phyloP scores from a whole-genome alignment of 2,888 invertebrate species.

The Empis livida region DNA sequence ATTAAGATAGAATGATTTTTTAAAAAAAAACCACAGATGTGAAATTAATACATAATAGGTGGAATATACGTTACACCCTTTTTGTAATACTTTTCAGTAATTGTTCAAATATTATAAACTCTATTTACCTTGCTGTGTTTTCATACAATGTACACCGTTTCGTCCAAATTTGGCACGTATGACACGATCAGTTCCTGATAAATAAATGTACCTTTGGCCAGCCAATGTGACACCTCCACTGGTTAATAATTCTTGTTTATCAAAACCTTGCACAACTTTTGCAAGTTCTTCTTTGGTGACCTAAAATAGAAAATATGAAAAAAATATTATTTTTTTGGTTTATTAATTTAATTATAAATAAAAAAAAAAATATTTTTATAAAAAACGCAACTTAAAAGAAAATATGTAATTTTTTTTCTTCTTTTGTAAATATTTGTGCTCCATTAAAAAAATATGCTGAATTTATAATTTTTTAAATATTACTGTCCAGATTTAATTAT shows the following conservation, averaged over 20 bases:
- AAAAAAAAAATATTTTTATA: neutral
- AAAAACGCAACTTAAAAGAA: no score
- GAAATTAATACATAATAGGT: no score
- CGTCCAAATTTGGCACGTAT: constrained; percentile 88
- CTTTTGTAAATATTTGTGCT: no score
- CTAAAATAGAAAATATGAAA: constrained; percentile 38
- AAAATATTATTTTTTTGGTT: neutral
- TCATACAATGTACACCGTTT: constrained; percentile 92
- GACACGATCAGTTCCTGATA: constrained; percentile 87
- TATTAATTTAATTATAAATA: neutral
- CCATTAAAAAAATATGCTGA: no score
- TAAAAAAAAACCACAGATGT: no score
- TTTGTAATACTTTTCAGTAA: no score
- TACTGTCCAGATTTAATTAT: no score
- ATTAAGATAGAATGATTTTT: no score
- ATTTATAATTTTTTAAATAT: no score
- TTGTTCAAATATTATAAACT: no score
- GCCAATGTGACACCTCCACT: constrained; percentile 85
- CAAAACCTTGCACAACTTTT: constrained; percentile 81
- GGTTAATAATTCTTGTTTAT: constrained; percentile 78
- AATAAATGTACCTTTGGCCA: constrained; percentile 86
- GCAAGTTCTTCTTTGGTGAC: constrained; percentile 84
- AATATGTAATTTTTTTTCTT: no score
- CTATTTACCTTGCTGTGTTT: constrained; percentile 75
- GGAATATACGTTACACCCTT: no score